These are phyloP conservation scores for Speoplatyrhinus poulsoni DNA, from an alignment of 2,113 vertebrate genomes.

Conservation along the genomic window DNA sequence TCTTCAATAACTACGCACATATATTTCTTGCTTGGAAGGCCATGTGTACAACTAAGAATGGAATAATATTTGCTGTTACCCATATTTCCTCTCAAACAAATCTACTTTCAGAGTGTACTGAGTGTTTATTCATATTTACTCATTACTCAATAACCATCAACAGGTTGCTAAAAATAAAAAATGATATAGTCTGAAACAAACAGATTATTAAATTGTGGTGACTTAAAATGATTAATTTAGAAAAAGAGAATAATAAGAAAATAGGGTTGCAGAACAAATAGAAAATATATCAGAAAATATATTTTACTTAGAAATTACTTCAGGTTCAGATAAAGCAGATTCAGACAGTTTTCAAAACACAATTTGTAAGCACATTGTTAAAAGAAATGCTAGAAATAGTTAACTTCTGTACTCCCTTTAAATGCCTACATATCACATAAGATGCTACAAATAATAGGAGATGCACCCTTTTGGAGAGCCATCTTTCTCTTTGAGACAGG, in stretches of 20 bases:
- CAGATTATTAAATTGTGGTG: too few relatives aligned
- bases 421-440: conserved; percentile 37
- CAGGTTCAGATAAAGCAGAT: not conserved
- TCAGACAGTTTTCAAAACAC: conserved; percentile 19
- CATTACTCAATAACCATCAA: not conserved
- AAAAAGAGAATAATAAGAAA: conserved; percentile 32
- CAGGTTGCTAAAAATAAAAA: not conserved
- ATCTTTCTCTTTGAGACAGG: conserved; percentile 47
- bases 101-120: too few relatives aligned
- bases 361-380: conserved; percentile 11
- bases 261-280: too few relatives aligned
- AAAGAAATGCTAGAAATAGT: not conserved
- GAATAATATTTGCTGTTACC: too few relatives aligned
- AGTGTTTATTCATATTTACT: not conserved
- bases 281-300: too few relatives aligned
- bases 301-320: too few relatives aligned
- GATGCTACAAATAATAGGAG: conserved; percentile 69
- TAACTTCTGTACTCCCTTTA: conserved; percentile 10
- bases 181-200: not conserved
- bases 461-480: conserved; percentile 41
- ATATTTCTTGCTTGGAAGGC: too few relatives aligned
- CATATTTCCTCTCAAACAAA: too few relatives aligned
- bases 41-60: too few relatives aligned
- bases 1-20: too few relatives aligned
- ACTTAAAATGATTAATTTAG: conserved; percentile 59